Conservation (phyloP, 2,113 vertebrate genomes). For the Pedetes capensis region DNA sequence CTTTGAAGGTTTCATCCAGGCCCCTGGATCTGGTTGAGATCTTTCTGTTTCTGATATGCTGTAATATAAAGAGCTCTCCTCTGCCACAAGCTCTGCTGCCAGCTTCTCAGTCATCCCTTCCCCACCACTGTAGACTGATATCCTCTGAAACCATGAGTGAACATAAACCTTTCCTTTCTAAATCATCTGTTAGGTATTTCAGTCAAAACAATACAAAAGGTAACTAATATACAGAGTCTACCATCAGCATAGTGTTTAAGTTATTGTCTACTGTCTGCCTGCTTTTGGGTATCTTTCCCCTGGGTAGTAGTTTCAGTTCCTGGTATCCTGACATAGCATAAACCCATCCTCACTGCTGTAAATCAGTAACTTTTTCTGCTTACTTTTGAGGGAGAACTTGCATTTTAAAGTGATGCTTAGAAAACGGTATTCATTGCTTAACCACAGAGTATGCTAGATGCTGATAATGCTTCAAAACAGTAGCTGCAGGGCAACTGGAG, state of each 20-base stretch:
- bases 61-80: too few species aligned
- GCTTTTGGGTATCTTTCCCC: background rate
- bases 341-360: background rate
- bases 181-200: too few species aligned
- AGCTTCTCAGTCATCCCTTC: too few species aligned
- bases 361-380: background rate
- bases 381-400: constrained; percentile 1
- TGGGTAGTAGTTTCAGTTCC: background rate
- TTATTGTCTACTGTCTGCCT: background rate
- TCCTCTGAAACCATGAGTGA: too few species aligned
- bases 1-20: too few species aligned
- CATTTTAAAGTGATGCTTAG: background rate
- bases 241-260: background rate
- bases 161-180: too few species aligned
- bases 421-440: background rate
- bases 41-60: too few species aligned
- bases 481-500: background rate
- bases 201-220: too few species aligned
- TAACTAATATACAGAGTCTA: too few species aligned
- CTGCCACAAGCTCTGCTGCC: too few species aligned
- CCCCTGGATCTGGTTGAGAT: too few species aligned
- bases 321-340: background rate
- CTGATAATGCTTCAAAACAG: background rate
- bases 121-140: too few species aligned
- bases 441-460: background rate